Base-by-base conservation (phyloP, 2,888 invertebrate genomes). In the Arrhopalites spinosus region DNA sequence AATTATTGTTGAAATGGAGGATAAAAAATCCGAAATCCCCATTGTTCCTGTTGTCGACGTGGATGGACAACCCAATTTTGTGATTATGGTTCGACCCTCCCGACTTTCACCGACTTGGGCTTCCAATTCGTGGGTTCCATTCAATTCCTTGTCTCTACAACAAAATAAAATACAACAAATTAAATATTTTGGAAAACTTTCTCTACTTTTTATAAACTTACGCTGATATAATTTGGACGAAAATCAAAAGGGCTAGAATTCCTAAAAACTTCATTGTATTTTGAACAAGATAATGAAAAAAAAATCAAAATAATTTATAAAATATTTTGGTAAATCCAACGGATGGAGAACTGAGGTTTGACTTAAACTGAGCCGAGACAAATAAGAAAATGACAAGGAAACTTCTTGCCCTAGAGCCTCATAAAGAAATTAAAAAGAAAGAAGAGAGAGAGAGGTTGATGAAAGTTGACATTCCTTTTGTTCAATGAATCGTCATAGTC, bases 331-430 rank as follows among this genome's bases (percentile, higher is more conserved):
- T 43, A 25, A 64, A 8, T 13, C 5, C 15, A 25, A 63, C 27
- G 29, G 43, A 3, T 64, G 30, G 20, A 64, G 15, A 25, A 3
- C 15, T 29, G 36, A 61, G 23, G 36, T 17, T 17, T 2, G 61
- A 47, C 2, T 43, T 43, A 36, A 23, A 72, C 61, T 61, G 71
- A 61, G 5, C n/a, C 17, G 17, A 23, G 36, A 72, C 61, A 61
- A 43, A 30, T 61, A 43, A 45, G 25, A 25, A 72, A 72, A 72
- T 72, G 71, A 61, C 71, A 63, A 61, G 20, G 59, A 61, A 72
- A n/a, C 23, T 53, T 23, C 43, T 5, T 45, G 59, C 30, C 27
- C 25, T 27, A 30, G 7, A 8, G 56, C 70, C 50, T 63, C 71
- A 72, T 72, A 72, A 72, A 72, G 61, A 61, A 27, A 5, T 27